phyloP scores from a whole-genome alignment of 2,113 vertebrate species.

The Romanogobio albipinnatus region DNA sequence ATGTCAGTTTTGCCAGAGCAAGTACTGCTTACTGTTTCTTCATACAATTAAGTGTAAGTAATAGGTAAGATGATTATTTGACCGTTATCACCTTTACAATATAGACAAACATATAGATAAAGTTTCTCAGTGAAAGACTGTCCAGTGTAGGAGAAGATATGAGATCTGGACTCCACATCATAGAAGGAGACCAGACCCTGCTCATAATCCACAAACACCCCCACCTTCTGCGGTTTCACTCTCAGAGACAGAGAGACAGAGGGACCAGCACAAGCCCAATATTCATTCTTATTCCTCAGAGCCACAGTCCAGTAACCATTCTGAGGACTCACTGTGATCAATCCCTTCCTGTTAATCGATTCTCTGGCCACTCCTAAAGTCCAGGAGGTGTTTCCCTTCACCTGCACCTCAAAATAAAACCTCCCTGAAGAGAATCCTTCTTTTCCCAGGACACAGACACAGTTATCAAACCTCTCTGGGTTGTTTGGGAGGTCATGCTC shows the following conservation, averaged over 20 bases:
- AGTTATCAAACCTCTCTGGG: not conserved
- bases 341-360: not conserved
- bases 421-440: not conserved
- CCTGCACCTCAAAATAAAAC: not conserved
- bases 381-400: not conserved
- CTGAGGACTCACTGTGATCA: not conserved
- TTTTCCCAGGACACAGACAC: not conserved
- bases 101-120: not conserved
- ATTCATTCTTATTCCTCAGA: not conserved
- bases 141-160: not conserved
- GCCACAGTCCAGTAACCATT: not conserved
- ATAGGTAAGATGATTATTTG: not conserved
- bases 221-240: not conserved
- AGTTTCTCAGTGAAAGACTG: not conserved
- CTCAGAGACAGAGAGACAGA: not conserved
- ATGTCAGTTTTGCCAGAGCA: no score
- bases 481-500: not conserved
- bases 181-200: not conserved
- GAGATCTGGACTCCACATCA: not conserved
- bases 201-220: not conserved
- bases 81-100: not conserved
- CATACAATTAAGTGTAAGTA: no score
- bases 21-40: no score
- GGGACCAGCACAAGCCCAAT: not conserved
- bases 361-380: not conserved